phyloP scores from a whole-genome alignment of 2,888 invertebrate species.

The Mycalesis mineus region DNA sequence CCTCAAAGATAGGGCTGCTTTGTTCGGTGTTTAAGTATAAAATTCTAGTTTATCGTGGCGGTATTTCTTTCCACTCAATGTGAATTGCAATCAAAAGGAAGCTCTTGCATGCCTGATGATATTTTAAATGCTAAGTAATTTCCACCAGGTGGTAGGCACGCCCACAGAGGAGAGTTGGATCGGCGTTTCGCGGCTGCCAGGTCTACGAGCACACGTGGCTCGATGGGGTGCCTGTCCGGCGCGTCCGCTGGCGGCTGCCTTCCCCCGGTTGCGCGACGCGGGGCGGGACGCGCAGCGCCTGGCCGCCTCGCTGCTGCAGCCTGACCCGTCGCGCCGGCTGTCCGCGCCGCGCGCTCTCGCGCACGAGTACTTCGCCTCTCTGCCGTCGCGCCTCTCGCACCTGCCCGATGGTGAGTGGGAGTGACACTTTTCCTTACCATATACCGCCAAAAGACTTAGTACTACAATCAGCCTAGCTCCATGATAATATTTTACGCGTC shows the following conservation, averaged over 20 bases:
- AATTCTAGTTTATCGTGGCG: no score
- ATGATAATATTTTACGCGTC: no score
- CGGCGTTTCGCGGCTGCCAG: slow-evolving; percentile 91
- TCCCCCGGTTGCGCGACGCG: slow-evolving; percentile 93
- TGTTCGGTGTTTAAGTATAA: no score
- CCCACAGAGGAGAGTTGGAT: slow-evolving; percentile 96
- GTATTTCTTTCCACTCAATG: no score
- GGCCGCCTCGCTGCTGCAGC: slow-evolving; percentile 89
- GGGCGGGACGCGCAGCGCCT: slow-evolving; percentile 92
- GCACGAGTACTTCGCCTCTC: slow-evolving; percentile 93
- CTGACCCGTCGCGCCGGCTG: slow-evolving; percentile 91
- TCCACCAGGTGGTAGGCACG: slow-evolving; percentile 89
- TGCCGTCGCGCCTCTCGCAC: slow-evolving; percentile 93
- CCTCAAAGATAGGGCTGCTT: no score
- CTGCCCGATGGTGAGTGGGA: slow-evolving; percentile 94
- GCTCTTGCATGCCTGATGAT: no score
- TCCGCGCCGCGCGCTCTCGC: slow-evolving; percentile 91
- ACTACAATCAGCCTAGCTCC: no score
- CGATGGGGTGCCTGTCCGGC: slow-evolving; percentile 82
- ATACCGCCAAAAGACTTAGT: no score
- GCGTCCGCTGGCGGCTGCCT: slow-evolving; percentile 88
- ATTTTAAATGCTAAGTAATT: not conserved
- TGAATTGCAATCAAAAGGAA: no score
- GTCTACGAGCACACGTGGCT: slow-evolving; percentile 85
- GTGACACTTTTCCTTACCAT: no score